Evolutionary conservation across 2,113 vertebrate species (phyloP).

Genomic region (Gadus chalcogrammus): DNA sequence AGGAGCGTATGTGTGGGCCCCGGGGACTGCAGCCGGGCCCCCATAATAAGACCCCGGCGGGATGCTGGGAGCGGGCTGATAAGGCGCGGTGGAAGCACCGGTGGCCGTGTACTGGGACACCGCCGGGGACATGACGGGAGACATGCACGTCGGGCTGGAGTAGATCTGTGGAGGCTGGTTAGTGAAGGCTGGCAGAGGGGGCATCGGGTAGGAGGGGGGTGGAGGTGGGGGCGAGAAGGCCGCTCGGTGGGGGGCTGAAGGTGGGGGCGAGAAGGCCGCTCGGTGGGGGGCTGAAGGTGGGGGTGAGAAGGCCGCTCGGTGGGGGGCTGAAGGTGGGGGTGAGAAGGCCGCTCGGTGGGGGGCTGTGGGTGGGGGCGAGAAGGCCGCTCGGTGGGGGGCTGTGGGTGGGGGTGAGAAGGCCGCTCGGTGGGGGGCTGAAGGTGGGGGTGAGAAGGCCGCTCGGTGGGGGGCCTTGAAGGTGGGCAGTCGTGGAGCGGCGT

Average conservation of each 20-base stretch:
- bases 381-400: no score
- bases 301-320: no score
- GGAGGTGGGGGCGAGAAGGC: conserved; percentile 49
- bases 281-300: no score
- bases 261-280: conserved; percentile 28
- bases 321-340: conserved; percentile 46
- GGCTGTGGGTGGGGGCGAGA: no score
- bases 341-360: conserved; percentile 24
- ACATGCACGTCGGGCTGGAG: conserved; percentile 72
- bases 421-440: conserved; percentile 33
- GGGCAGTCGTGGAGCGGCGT: conserved; percentile 63
- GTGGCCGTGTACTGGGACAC: conserved; percentile 61
- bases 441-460: conserved; percentile 40
- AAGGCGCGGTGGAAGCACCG: conserved; percentile 46
- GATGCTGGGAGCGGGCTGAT: conserved; percentile 50
- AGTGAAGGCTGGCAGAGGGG: conserved; percentile 62
- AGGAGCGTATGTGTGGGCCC: conserved; percentile 61
- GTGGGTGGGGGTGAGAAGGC: conserved; percentile 38
- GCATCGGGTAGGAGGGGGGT: conserved; percentile 55
- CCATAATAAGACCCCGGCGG: conserved; percentile 76
- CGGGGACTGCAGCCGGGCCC: conserved; percentile 56
- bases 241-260: conserved; percentile 55
- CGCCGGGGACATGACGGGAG: conserved; percentile 61
- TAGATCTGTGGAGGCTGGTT: conserved; percentile 61
- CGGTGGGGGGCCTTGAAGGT: conserved; percentile 62